Evolutionary conservation across 2,797 vertebrate species (phyloP).

Genomic region (Acrocephalus scirpaceus): DNA sequence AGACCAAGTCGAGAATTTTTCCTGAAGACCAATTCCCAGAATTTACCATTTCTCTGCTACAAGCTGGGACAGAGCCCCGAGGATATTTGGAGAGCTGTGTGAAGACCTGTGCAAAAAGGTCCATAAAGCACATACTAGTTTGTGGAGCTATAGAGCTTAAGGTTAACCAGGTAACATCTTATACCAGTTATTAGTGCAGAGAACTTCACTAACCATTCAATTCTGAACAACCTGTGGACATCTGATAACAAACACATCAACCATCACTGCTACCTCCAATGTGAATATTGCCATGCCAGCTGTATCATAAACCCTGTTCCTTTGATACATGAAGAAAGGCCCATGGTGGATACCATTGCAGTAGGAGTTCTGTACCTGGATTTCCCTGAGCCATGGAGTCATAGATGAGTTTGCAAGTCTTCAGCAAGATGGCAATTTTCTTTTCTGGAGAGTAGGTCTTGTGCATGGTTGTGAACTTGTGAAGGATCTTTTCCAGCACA

Average conservation of each 20-base stretch:
- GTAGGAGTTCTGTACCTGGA: slow-evolving; percentile 78
- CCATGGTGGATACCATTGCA: background rate
- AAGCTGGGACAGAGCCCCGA: background rate
- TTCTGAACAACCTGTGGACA: background rate
- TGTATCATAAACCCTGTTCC: background rate
- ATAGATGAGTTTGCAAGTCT: slow-evolving; percentile 97
- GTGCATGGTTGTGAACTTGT: slow-evolving; percentile 87
- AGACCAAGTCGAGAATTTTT: background rate
- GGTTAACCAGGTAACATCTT: background rate
- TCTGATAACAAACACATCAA: background rate
- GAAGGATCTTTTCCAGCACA: slow-evolving; percentile 91
- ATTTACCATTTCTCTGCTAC: background rate
- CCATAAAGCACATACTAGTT: background rate
- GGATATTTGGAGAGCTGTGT: background rate
- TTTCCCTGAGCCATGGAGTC: slow-evolving; percentile 93
- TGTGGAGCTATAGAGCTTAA: background rate
- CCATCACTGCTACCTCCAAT: background rate
- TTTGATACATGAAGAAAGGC: background rate
- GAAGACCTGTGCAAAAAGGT: background rate
- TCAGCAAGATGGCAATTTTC: slow-evolving; percentile 92
- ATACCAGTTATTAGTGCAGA: background rate
- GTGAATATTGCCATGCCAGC: background rate
- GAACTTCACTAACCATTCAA: background rate
- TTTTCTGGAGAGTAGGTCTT: slow-evolving; percentile 94
- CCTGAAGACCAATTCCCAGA: background rate